Base-by-base conservation (phyloP, 2,888 invertebrate species). In the Parthenolecanium corni region DNA sequence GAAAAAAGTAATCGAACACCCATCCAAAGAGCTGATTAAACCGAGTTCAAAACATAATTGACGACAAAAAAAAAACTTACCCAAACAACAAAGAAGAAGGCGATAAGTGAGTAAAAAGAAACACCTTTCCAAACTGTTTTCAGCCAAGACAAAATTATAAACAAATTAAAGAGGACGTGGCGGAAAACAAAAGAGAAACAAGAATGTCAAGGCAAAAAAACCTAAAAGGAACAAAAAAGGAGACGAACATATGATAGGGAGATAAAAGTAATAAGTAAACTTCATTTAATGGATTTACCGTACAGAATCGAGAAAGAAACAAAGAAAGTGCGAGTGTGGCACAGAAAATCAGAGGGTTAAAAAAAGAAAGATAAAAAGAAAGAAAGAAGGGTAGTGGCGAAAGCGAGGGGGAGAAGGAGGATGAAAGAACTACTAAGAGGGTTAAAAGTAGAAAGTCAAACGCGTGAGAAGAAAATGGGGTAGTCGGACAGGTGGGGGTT, bases 291-390 rank as follows among this genome's bases (percentile, higher is more conserved):
- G 4, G 52, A 31, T 52, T 52, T 25, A 23, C 49, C 49, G 52
- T 52, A 66, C 65, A 67, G 67, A 54, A 54, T 23, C 53, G 52
- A 66, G 66, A 67, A 62, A 68, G 65, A 65, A 47, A n/a, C n/a
- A n/a, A 52, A 58, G 65, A 67, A 65, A 67, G 66, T 65, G 62
- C 53, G 64, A 66, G 57, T n/a, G n/a, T n/a, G n/a, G n/a, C n/a
- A n/a, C n/a, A 62, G 52, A 64, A 66, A 66, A 67, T 64, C 66
- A 66, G 67, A 58, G 64, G 65, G 57, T 38, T 62, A 64, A 38
- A 56, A 23, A 18, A 36, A 31, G 40, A 44, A 62, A 40, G 18
- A 53, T 16, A 46, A 36, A 46, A 44, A 44, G n/a, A n/a, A 52
- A 58, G 65, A 67, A 65, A 67, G 66, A 65, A 63, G 52, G 64